Conservation (phyloP, 2,888 invertebrate genomes). For the Halictus quadricinctus region DNA sequence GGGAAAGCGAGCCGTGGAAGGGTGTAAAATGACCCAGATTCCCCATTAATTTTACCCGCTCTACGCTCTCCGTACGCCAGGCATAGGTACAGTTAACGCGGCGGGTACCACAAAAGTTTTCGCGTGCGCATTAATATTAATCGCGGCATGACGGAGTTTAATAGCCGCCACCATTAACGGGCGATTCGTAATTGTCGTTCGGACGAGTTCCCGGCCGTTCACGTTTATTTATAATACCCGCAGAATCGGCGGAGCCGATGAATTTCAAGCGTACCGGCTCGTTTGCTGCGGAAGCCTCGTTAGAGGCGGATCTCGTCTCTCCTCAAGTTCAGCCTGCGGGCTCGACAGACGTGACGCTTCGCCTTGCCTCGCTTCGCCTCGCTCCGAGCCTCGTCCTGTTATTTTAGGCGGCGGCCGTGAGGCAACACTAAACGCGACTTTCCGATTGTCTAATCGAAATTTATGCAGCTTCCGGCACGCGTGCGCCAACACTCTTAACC, state of each 20-base stretch:
- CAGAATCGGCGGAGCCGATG: conserved; percentile 66
- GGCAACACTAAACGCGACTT: conserved; percentile 70
- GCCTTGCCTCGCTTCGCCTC: background rate
- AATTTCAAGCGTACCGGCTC: conserved; percentile 62
- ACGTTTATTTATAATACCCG: conserved; percentile 77
- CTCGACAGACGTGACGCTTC: conserved; percentile 17
- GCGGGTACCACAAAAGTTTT: conserved; percentile 27
- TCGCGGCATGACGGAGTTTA: conserved; percentile 24
- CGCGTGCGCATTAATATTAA: conserved; percentile 47
- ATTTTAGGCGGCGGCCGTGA: conserved; percentile 65
- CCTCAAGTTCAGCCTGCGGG: conserved; percentile 48
- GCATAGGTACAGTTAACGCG: conserved; percentile 4
- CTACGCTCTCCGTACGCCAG: background rate
- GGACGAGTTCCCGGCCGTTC: conserved; percentile 73
- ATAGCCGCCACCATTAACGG: conserved; percentile 64
- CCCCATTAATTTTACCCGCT: conserved; percentile 31
- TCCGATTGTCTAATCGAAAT: conserved; percentile 75
- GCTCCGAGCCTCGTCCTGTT: conserved; percentile 42
- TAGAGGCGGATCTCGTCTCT: conserved; percentile 41
- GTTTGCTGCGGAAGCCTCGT: conserved; percentile 39
- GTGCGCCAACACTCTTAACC: background rate
- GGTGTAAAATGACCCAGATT: conserved; percentile 14
- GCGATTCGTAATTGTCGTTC: conserved; percentile 75
- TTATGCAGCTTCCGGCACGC: conserved; percentile 68
- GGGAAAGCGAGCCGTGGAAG: background rate